Conservation (phyloP, 2,888 invertebrate genomes). For the Drosophila pseudotalamancana region DNA sequence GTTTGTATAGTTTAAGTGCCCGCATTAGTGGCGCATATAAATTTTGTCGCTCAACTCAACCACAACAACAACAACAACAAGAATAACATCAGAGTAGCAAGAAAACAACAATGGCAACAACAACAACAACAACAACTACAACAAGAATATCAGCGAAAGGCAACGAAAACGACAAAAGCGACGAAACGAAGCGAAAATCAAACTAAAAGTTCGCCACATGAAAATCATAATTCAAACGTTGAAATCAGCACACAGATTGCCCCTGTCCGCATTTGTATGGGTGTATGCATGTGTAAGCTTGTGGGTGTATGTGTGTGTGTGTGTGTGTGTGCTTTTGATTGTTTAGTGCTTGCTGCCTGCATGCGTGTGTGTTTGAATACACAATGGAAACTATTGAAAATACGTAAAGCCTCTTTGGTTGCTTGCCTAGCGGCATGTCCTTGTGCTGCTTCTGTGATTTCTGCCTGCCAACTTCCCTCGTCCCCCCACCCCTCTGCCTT, state of each 20-base stretch:
- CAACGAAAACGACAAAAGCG: slow-evolving; percentile 56
- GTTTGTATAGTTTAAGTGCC: slow-evolving; percentile 76
- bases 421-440: slow-evolving; percentile 62
- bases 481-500: not conserved
- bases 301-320: slow-evolving; percentile 9
- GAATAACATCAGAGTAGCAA: not conserved
- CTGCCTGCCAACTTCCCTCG: slow-evolving; percentile 31
- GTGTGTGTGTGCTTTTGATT: slow-evolving; percentile 46
- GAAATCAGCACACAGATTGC: slow-evolving; percentile 71
- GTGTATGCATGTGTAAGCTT: slow-evolving; percentile 12
- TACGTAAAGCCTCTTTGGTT: slow-evolving; percentile 71
- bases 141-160: slow-evolving; percentile 23
- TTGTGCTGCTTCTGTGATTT: slow-evolving; percentile 77
- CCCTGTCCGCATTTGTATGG: slow-evolving; percentile 19
- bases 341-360: slow-evolving; percentile 23
- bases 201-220: slow-evolving; percentile 74
- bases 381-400: slow-evolving; percentile 76
- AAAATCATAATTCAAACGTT: slow-evolving; percentile 76
- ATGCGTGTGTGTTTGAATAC: slow-evolving; percentile 41
- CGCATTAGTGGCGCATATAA: slow-evolving; percentile 76
- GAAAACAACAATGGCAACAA: slow-evolving; percentile 11
- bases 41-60: slow-evolving; percentile 62
- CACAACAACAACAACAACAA: slow-evolving; percentile 22
- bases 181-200: slow-evolving; percentile 72
- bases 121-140: slow-evolving; percentile 15